Conservation (phyloP, 1,140 invertebrate species). For the Pygmarrhopalites habei region DNA sequence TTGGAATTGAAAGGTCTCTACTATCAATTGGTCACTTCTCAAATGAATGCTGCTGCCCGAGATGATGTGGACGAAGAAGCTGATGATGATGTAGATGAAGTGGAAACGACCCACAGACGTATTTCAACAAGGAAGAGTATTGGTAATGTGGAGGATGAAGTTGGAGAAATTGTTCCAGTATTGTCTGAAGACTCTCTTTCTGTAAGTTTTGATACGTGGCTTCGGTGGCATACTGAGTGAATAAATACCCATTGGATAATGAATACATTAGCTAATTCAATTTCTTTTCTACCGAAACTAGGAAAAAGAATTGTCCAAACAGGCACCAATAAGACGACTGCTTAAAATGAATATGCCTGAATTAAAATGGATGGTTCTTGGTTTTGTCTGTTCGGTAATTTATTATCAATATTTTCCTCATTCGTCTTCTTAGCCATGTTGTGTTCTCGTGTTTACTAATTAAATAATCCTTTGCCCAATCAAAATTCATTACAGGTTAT, state of each 20-base stretch:
- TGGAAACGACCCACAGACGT: no score
- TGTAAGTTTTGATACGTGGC: background rate
- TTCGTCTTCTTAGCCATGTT: no score
- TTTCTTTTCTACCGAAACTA: no score
- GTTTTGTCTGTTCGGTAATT: constrained; percentile 62
- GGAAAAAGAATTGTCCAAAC: constrained; percentile 40
- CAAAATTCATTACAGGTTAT: no score
- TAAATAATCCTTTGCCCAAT: no score
- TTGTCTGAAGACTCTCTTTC: background rate
- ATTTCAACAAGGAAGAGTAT: no score
- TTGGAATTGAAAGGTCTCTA: constrained; percentile 45
- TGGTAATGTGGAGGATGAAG: background rate
- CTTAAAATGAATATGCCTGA: constrained; percentile 68
- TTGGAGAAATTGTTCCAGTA: background rate
- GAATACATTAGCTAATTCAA: no score
- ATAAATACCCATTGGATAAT: no score
- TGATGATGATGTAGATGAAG: no score
- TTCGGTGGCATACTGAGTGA: no score
- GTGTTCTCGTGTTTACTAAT: constrained; percentile 60
- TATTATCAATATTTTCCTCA: no score
- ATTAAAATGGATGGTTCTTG: constrained; percentile 64
- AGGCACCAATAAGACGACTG: constrained; percentile 52
- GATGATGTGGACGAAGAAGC: background rate
- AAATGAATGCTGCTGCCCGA: background rate
- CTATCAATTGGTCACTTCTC: constrained; percentile 36